Evolutionary conservation across 2,797 vertebrate species (phyloP).

Genomic region (Crypturellus tataupa): DNA sequence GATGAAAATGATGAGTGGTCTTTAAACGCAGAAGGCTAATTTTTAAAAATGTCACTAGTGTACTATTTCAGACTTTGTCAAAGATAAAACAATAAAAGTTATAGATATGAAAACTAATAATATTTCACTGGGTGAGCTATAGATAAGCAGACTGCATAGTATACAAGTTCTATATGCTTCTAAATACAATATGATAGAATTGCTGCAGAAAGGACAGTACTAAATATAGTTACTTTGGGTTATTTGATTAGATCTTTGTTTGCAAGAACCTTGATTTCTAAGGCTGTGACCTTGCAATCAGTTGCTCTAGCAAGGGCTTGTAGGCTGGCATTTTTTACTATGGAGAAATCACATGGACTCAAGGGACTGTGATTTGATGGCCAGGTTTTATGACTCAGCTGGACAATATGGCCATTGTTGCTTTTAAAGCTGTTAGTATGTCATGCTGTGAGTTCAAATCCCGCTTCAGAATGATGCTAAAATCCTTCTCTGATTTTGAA

Average conservation of each 20-base stretch:
- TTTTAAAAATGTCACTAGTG: slow-evolving; percentile 82
- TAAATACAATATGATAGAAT: slow-evolving; percentile 24
- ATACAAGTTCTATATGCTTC: slow-evolving; percentile 40
- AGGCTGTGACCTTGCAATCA: slow-evolving; percentile 19
- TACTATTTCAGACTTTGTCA: slow-evolving; percentile 81
- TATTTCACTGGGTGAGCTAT: slow-evolving; percentile 69
- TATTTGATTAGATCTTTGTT: slow-evolving; percentile 12
- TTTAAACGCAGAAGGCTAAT: slow-evolving; percentile 80
- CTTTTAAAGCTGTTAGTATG: slow-evolving; percentile 12
- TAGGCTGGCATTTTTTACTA: neutral
- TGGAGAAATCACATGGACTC: neutral
- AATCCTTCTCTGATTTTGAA: neutral
- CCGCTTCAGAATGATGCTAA: neutral
- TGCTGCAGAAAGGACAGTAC: neutral
- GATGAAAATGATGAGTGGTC: slow-evolving; percentile 80
- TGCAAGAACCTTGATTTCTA: slow-evolving; percentile 40
- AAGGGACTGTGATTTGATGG: neutral
- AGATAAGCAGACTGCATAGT: slow-evolving; percentile 62
- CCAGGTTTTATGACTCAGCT: slow-evolving; percentile 1
- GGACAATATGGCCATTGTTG: neutral
- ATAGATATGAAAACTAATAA: slow-evolving; percentile 77
- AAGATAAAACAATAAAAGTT: slow-evolving; percentile 81
- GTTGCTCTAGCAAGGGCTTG: neutral
- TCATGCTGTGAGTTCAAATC: neutral
- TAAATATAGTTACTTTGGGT: slow-evolving; percentile 3